Conservation (phyloP, 2,888 invertebrate genomes). For the Eretmocerus hayati region DNA sequence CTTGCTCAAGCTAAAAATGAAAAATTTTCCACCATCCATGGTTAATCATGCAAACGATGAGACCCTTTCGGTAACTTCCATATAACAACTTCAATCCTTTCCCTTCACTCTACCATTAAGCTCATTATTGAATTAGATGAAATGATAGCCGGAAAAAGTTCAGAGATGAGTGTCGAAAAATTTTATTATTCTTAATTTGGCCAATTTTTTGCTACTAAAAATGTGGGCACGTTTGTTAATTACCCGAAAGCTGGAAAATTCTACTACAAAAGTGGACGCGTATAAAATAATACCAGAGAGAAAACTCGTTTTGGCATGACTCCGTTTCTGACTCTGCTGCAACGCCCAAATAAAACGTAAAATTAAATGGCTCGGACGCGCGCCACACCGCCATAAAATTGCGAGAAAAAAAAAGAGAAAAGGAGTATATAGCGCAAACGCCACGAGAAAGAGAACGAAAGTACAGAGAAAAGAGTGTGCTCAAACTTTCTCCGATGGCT, state of each 20-base stretch:
- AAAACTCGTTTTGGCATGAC: no score
- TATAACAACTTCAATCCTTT: no score
- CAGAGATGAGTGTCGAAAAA: neutral
- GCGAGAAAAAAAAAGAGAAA: neutral
- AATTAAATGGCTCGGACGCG: conserved; percentile 10
- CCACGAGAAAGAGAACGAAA: neutral
- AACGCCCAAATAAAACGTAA: conserved; percentile 15
- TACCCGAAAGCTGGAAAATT: conserved; percentile 8
- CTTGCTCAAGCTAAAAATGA: no score
- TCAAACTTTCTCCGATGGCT: neutral
- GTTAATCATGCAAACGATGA: no score
- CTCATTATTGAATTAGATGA: no score
- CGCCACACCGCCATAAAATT: neutral
- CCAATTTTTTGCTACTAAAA: conserved; percentile 1
- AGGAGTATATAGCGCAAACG: neutral
- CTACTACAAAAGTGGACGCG: neutral
- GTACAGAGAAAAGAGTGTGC: neutral
- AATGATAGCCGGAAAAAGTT: neutral
- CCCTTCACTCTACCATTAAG: no score
- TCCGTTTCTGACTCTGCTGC: neutral
- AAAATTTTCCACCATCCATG: no score
- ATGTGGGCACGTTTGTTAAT: conserved; percentile 18
- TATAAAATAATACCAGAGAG: conserved; percentile 4
- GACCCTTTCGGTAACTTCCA: no score
- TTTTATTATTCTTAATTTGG: conserved; percentile 17